Conservation (phyloP, 2,113 vertebrate genomes). For the Pluvialis apricaria region DNA sequence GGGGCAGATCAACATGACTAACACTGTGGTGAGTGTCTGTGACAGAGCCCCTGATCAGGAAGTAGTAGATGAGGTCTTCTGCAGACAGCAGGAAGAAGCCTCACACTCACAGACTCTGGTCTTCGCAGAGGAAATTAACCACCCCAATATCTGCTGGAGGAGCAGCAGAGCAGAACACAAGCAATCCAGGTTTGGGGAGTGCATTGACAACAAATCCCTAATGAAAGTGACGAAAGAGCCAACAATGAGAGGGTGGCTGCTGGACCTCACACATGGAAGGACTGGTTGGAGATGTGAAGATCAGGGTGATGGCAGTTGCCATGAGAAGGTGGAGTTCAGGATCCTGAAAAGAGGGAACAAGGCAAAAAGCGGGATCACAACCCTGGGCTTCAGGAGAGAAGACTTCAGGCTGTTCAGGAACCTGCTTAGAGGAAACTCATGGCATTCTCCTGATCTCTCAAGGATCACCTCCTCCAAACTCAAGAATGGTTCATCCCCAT, state of each 20-base stretch:
- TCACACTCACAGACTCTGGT: background rate
- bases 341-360: background rate
- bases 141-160: background rate
- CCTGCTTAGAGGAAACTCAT: background rate
- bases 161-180: background rate
- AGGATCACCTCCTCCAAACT: background rate
- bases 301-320: background rate
- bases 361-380: background rate
- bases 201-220: background rate
- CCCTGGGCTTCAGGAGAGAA: background rate
- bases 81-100: background rate
- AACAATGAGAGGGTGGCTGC: background rate
- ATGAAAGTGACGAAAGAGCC: background rate
- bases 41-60: background rate
- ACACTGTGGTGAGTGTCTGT: background rate
- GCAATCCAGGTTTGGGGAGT: background rate
- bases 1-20: background rate
- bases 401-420: background rate
- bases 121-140: background rate
- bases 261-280: background rate
- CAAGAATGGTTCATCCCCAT: background rate
- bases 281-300: background rate
- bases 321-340: background rate
- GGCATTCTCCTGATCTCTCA: background rate
- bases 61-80: background rate